Evolutionary conservation across 1,140 invertebrate species (phyloP), one percentile per base, ranked within the genome.

Genomic region (Saccostrea echinata): DNA sequence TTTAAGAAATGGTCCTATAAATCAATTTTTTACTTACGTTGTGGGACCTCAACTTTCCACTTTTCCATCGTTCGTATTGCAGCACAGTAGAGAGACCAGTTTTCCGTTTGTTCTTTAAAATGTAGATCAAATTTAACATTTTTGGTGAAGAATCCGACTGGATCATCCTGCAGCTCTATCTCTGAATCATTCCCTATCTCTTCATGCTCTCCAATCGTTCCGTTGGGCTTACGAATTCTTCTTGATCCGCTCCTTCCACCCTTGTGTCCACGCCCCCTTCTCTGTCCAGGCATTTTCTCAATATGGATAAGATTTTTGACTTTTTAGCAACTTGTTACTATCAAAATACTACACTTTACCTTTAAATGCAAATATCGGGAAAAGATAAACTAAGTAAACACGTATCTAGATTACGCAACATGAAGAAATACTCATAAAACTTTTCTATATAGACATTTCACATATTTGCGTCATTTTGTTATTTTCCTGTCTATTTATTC

Each of bases 231-330:
- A 24, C 24, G 11, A 13, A 6, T 13, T 83, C 35, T 53, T 52
- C 81, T 83, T 18, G 51, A 83, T 51, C 81, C 81, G 21, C 81
- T 35, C 35, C 81, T n/a, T 27, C 80, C 35, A 21, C 80, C 12
- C n/a, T 16, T 35, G 3, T 35, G 21, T 27, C 81, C 81, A 9
- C 81, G 35, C 13, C 35, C 21, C 24, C 35, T 51, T 43, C 43
- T 27, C 30, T 35, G 35, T 24, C 81, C 81, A 9, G 81, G 24
- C 81, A 83, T 83, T n/a, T 24, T 83, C 35, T 30, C 8, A 43
- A 43, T 43, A 0, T 8, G 9, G 43, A 43, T n/a, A n/a, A 43
- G 9, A 43, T 43, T 9, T 43, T 43, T 43, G 1, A 9, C n/a
- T n/a, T 43, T 43, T 43, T 8, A 43, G 43, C 43, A 3, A 43